Percentiles rank a stretch among this genome's conserved stretches.
These are phyloP conservation scores for Drosophila emarginata DNA, from an alignment of 2,888 invertebrate genomes.

Conservation along the genomic window DNA sequence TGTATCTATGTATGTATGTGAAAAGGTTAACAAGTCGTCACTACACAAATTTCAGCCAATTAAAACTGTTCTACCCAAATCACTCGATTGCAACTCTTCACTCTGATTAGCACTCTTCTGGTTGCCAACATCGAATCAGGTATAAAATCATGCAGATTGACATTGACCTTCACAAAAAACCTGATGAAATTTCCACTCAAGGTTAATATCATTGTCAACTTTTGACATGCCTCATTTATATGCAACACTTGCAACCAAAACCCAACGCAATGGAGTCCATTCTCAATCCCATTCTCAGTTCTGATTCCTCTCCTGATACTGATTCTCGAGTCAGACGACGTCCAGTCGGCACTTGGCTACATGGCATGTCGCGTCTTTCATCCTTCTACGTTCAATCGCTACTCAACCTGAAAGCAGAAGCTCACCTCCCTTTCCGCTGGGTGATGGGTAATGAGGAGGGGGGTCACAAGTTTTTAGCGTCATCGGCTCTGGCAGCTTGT, in stretches of 20 bases:
- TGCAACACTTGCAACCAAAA: constrained; percentile 50
- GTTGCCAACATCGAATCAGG: too few relatives aligned
- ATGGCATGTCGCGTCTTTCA: neutral
- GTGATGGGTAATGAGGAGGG: neutral
- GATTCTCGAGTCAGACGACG: constrained; percentile 9
- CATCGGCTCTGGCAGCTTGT: constrained; percentile 76
- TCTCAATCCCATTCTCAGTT: neutral
- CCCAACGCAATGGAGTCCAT: neutral
- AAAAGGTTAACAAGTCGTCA: too few relatives aligned
- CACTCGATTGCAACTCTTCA: too few relatives aligned
- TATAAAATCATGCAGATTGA: too few relatives aligned
- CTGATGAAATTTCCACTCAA: constrained; percentile 52
- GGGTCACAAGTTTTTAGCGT: constrained; percentile 69
- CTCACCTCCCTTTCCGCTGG: constrained; percentile 4
- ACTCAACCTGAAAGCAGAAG: constrained; percentile 60
- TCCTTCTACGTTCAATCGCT: constrained; percentile 14
- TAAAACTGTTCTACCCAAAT: too few relatives aligned
- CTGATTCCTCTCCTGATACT: neutral
- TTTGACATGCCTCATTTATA: constrained; percentile 70
- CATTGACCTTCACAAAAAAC: constrained; percentile 9
- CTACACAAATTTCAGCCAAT: too few relatives aligned
- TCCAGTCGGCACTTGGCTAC: constrained; percentile 4
- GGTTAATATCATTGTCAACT: constrained; percentile 77
- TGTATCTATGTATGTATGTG: too few relatives aligned
- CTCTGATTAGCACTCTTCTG: too few relatives aligned